These are phyloP conservation scores for Lasioglossum oenotherae DNA, from an alignment of 2,888 invertebrate species.

Conservation along the genomic window DNA sequence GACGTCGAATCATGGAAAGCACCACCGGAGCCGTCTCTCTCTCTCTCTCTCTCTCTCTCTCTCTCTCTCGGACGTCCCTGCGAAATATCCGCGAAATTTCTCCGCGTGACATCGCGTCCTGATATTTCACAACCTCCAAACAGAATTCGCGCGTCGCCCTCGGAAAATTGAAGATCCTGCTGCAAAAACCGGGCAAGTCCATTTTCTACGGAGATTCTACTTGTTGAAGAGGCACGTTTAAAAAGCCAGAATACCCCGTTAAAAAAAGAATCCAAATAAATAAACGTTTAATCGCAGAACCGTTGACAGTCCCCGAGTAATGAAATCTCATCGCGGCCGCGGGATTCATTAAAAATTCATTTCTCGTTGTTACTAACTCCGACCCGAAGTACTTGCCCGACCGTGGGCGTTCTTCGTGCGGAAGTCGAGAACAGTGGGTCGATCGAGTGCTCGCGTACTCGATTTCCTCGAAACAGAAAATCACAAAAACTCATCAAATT, in stretches of 20 bases:
- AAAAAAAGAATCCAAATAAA: neutral
- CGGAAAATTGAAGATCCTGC: slow-evolving; percentile 21
- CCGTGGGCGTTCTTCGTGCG: neutral
- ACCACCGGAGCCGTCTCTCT: neutral
- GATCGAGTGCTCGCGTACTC: neutral
- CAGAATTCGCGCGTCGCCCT: slow-evolving; percentile 34
- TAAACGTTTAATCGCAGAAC: neutral
- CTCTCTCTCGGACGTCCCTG: neutral
- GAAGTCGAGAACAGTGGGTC: neutral
- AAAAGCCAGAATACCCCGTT: neutral
- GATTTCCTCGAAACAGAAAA: neutral
- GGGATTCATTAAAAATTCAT: slow-evolving; percentile 16
- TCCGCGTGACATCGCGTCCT: neutral
- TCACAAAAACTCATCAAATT: neutral
- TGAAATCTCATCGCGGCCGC: slow-evolving; percentile 15
- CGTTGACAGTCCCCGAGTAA: slow-evolving; percentile 14
- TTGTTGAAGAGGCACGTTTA: too few species aligned
- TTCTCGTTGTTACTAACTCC: neutral
- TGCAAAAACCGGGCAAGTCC: neutral
- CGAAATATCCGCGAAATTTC: slow-evolving; percentile 39
- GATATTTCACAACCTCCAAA: slow-evolving; percentile 42
- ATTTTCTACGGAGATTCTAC: neutral
- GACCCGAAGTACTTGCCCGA: neutral
- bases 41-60: neutral
- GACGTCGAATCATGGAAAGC: slow-evolving; percentile 28